Evolutionary conservation across 2,888 invertebrate species (phyloP).

Genomic region (Ormyrus nitidulus): DNA sequence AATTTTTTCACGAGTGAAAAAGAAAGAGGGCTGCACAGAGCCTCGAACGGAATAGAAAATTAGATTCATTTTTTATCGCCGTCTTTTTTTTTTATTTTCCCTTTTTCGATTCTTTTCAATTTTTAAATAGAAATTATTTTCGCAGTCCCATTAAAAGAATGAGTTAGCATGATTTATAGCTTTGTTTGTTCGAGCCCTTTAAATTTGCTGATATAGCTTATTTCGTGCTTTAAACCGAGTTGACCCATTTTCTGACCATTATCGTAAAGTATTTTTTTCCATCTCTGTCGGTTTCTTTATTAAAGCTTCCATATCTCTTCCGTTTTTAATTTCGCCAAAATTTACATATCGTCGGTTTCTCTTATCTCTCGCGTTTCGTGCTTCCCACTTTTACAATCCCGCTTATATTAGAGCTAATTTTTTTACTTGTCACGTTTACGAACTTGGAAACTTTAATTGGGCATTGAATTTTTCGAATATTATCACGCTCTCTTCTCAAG

Average conservation of each 20-base stretch:
- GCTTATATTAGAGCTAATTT: constrained; percentile 1
- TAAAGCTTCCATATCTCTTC: constrained; percentile 20
- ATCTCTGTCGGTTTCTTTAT: constrained; percentile 24
- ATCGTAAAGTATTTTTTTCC: constrained; percentile 34
- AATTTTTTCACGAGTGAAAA: too few relatives aligned
- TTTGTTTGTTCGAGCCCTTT: neutral
- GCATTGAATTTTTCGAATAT: constrained; percentile 8
- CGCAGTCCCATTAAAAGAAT: too few relatives aligned
- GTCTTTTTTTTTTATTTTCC: neutral
- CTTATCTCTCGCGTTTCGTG: constrained; percentile 2
- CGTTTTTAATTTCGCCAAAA: constrained; percentile 40
- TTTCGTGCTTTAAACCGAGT: constrained; percentile 15
- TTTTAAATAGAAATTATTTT: too few relatives aligned
- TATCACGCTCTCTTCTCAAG: neutral
- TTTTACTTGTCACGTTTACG: neutral
- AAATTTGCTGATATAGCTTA: constrained; percentile 20
- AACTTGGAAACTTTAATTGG: neutral
- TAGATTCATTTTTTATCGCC: neutral
- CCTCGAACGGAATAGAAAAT: too few relatives aligned
- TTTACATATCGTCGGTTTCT: constrained; percentile 34
- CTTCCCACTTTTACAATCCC: constrained; percentile 16
- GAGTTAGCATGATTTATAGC: too few relatives aligned
- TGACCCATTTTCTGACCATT: constrained; percentile 37
- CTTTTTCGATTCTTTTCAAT: neutral
- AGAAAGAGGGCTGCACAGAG: too few relatives aligned